Evolutionary conservation across 92 coral and sea anemone species (phyloP).

Genomic region (Heliopora coerulea): DNA sequence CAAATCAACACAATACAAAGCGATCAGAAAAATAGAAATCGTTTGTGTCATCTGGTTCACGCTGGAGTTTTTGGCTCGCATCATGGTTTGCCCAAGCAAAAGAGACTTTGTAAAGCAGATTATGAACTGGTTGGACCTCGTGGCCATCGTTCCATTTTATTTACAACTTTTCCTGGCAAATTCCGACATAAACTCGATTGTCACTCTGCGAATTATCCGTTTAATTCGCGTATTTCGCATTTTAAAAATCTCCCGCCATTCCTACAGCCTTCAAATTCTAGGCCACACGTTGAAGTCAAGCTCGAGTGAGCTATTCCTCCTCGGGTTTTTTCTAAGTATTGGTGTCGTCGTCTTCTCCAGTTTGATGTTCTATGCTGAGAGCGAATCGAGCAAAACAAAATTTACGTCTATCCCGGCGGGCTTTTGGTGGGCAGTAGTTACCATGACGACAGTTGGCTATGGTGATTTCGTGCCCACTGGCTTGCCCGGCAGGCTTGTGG

Average conservation of each 20-base stretch:
- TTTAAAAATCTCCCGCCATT: conserved; percentile 92
- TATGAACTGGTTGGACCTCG: conserved; percentile 98
- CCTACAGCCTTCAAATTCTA: conserved; percentile 94
- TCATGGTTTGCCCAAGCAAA: conserved; percentile 78
- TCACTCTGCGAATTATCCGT: conserved; percentile 79
- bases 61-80: conserved; percentile 66
- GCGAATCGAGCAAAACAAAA: conserved; percentile 52
- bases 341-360: conserved; percentile 96
- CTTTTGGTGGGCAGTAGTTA: conserved; percentile 99
- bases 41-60: conserved; percentile 92
- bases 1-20: conserved; percentile 53
- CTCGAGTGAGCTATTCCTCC: conserved; percentile 86
- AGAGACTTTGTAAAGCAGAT: conserved; percentile 73
- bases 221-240: conserved; percentile 93
- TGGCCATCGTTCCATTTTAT: conserved; percentile 93
- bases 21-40: conserved; percentile 61
- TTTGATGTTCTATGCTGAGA: conserved; percentile 90
- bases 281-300: conserved; percentile 96
- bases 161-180: conserved; percentile 60
- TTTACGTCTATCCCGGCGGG: conserved; percentile 91
- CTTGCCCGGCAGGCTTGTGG: conserved; percentile 84
- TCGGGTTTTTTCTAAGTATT: conserved; percentile 85
- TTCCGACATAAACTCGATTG: conserved; percentile 81
- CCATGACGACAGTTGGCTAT: conserved; percentile 98
- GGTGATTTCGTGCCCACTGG: conserved; percentile 87